A percentile compares a stretch with the other conserved stretches of the same genome.
Evolutionary conservation across 2,888 invertebrate genomes (phyloP).

Genomic region (Napeogenes inachia): DNA sequence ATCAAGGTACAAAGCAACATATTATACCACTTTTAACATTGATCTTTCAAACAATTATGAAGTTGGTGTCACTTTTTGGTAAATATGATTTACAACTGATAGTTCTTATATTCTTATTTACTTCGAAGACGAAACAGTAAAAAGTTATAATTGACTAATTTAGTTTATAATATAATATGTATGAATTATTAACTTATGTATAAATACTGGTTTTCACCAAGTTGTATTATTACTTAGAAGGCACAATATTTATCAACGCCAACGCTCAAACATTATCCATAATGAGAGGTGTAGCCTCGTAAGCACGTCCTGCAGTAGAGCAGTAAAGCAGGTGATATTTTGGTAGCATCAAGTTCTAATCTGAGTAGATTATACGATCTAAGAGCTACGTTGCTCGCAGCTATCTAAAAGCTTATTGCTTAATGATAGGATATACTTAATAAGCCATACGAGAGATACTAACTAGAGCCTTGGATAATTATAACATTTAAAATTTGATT

Average conservation of each 20-base stretch:
- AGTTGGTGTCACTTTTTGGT: no score
- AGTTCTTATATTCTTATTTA: no score
- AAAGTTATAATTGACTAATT: background rate
- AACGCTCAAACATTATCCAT: background rate
- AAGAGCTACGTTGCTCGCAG: background rate
- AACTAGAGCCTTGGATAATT: background rate
- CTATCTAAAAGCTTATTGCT: constrained; percentile 7
- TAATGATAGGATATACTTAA: background rate
- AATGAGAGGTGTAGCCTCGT: constrained; percentile 1
- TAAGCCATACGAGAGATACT: background rate
- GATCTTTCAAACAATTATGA: no score
- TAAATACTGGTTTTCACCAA: no score
- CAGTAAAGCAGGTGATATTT: constrained; percentile 13
- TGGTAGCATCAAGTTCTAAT: constrained; percentile 9
- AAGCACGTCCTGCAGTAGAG: background rate
- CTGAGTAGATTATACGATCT: constrained; percentile 10
- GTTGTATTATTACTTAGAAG: no score
- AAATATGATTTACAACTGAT: no score
- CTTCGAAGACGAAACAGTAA: no score
- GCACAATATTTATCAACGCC: background rate
- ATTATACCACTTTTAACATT: no score
- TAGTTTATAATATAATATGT: no score
- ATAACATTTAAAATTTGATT: background rate
- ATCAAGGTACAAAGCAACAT: no score
- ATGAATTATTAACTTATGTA: no score